These are phyloP conservation scores for Excalfactoria chinensis DNA, from an alignment of 2,113 vertebrate species.

Conservation along the genomic window DNA sequence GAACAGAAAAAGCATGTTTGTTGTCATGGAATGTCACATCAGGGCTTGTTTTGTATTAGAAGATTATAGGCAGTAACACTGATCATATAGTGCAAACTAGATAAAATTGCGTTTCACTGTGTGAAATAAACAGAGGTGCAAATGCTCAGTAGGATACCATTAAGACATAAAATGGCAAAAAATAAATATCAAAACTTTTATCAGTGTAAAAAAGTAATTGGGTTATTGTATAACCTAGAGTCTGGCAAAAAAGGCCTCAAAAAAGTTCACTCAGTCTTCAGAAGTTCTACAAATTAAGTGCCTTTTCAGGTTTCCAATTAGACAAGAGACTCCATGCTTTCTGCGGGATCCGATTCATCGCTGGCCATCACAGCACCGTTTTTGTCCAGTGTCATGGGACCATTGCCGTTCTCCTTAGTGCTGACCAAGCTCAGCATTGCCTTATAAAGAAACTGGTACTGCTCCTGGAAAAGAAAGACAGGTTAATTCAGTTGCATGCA, in stretches of 20 bases:
- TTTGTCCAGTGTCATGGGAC: conserved; percentile 85
- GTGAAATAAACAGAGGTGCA: conserved; percentile 92
- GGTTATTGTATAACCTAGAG: conserved; percentile 98
- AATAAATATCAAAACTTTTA: conserved; percentile 99
- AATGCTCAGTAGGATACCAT: conserved; percentile 97
- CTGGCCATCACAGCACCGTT: conserved; percentile 88
- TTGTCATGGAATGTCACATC: conserved; percentile 83
- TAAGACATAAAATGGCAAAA: conserved; percentile 99
- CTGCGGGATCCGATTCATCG: conserved; percentile 89
- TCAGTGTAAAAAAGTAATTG: conserved; percentile 99
- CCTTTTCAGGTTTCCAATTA: conserved; percentile 84
- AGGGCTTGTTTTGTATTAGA: conserved; percentile 82
- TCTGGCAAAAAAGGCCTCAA: conserved; percentile 99
- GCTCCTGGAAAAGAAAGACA: conserved; percentile 83
- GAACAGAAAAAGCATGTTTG: conserved; percentile 71
- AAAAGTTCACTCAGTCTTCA: conserved; percentile 93
- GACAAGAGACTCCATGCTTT: conserved; percentile 95
- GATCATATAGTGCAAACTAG: conserved; percentile 98
- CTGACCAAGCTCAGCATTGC: conserved; percentile 93
- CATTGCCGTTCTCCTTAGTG: conserved; percentile 87
- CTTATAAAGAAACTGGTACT: conserved; percentile 95
- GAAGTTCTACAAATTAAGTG: conserved; percentile 91
- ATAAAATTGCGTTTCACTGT: conserved; percentile 87
- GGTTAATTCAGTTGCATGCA: neutral
- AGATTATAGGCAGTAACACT: conserved; percentile 97